A percentile compares a stretch with the other conserved stretches of the same genome.
Evolutionary conservation across 2,888 invertebrate species (phyloP).

Genomic region (Pristionchus mayeri): DNA sequence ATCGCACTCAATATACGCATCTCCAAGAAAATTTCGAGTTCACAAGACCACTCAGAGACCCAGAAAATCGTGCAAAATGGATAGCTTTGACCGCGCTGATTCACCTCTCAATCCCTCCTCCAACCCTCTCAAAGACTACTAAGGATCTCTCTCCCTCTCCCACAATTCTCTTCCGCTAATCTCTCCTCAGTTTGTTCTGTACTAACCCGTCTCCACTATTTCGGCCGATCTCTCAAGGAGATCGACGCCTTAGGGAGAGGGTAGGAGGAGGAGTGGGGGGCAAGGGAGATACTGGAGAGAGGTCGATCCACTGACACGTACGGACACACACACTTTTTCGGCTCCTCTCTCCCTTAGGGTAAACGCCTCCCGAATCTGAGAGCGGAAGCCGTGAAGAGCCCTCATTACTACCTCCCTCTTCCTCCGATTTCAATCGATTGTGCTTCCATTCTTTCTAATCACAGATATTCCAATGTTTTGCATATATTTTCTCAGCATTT

Average conservation of each 20-base stretch:
- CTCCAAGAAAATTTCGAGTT: neutral
- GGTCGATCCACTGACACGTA: neutral
- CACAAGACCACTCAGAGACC: neutral
- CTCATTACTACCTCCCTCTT: neutral
- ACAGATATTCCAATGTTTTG: neutral
- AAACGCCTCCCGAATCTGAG: slow-evolving; percentile 26
- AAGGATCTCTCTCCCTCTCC: neutral
- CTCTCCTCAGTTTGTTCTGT: slow-evolving; percentile 38
- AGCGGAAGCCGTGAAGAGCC: slow-evolving; percentile 20
- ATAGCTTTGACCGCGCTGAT: neutral
- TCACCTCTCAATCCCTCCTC: neutral
- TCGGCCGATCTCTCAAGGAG: no score
- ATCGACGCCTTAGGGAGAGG: neutral
- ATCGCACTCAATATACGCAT: neutral
- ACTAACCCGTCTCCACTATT: neutral
- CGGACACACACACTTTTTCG: neutral
- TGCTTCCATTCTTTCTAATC: neutral
- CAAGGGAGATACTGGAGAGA: neutral
- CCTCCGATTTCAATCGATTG: neutral
- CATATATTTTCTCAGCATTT: neutral
- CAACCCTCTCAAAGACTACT: slow-evolving; percentile 4
- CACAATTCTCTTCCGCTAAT: slow-evolving; percentile 38
- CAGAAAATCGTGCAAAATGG: no score
- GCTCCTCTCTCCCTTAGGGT: slow-evolving; percentile 24
- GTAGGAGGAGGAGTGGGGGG: neutral